Conservation (phyloP, 2,797 vertebrate genomes). For the Pseudochirops cupreus region DNA sequence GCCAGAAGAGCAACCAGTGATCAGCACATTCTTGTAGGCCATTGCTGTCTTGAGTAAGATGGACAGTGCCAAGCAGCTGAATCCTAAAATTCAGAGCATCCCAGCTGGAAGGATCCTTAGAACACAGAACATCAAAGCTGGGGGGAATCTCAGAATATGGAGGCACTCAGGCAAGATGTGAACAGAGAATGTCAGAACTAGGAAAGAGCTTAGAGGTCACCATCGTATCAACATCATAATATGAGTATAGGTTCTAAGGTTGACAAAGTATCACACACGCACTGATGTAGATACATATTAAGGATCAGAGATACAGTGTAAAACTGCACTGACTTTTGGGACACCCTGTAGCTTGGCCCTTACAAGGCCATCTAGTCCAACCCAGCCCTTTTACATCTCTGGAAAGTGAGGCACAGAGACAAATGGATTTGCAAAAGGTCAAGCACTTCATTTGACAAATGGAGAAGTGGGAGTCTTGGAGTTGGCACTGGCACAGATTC, state of each 20-base stretch:
- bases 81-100: background rate
- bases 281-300: background rate
- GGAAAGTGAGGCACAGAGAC: background rate
- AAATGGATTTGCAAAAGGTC: background rate
- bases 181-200: background rate
- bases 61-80: background rate
- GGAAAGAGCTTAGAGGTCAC: background rate
- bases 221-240: background rate
- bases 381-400: background rate
- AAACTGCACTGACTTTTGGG: background rate
- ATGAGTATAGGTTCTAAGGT: background rate
- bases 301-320: background rate
- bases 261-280: background rate
- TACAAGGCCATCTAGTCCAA: background rate
- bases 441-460: background rate
- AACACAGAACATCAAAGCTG: background rate
- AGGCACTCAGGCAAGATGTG: background rate
- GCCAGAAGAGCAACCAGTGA: slow-evolving; percentile 88
- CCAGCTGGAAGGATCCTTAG: background rate
- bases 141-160: background rate
- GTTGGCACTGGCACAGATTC: background rate
- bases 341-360: background rate
- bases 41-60: slow-evolving; percentile 64
- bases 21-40: slow-evolving; percentile 82
- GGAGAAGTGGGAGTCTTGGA: background rate